Conservation (phyloP, 2,888 invertebrate genomes). For the Tyria jacobaeae region DNA sequence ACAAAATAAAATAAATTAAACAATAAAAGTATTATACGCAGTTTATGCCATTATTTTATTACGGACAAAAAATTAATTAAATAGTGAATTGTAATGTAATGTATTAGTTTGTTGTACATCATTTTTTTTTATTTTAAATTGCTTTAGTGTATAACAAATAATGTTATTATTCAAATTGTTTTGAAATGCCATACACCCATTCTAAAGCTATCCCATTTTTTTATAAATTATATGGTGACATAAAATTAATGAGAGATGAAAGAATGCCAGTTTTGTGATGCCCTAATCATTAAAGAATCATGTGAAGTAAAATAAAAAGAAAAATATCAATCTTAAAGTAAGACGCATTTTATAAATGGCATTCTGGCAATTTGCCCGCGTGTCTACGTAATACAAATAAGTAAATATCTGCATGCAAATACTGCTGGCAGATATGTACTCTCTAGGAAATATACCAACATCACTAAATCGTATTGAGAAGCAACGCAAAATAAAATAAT, state of each 20-base stretch:
- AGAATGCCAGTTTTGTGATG: slow-evolving; percentile 1
- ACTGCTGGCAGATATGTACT: no score
- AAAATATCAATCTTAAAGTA: not conserved
- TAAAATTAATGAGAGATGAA: not conserved
- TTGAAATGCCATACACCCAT: not conserved
- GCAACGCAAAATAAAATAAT: no score
- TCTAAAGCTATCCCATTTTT: not conserved
- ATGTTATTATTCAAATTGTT: not conserved
- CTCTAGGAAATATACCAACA: not conserved
- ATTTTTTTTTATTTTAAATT: no score
- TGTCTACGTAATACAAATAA: not conserved
- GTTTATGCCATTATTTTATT: no score
- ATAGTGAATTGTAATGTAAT: no score
- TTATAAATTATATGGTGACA: slow-evolving; percentile 5
- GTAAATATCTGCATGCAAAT: no score
- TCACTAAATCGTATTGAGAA: not conserved
- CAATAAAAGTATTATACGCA: no score
- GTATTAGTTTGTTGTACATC: no score
- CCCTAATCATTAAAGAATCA: slow-evolving; percentile 5
- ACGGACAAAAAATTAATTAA: no score
- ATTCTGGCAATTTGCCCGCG: slow-evolving; percentile 17
- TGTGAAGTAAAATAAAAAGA: slow-evolving; percentile 2
- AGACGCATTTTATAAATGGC: slow-evolving; percentile 10
- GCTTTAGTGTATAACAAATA: not conserved
- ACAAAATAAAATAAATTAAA: no score